Evolutionary conservation across 2,888 invertebrate genomes (phyloP).

Genomic region (Xestia ashworthii): DNA sequence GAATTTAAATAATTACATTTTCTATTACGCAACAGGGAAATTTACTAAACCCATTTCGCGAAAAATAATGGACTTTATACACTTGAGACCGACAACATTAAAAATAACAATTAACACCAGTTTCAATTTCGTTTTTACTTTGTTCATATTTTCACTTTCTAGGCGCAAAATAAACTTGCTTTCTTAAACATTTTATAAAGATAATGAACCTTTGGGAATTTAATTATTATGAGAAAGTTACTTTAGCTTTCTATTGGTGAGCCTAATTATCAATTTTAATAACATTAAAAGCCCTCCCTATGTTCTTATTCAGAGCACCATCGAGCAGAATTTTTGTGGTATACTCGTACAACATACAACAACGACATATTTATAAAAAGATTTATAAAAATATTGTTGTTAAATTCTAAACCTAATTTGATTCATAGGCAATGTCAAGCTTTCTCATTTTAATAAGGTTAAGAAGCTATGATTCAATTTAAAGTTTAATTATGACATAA

Average conservation of each 20-base stretch:
- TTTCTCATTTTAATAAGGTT: background rate
- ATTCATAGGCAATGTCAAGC: slow-evolving; percentile 4
- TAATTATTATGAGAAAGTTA: slow-evolving; percentile 53
- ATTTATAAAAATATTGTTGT: slow-evolving; percentile 18
- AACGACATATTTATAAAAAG: no score
- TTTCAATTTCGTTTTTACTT: slow-evolving; percentile 47
- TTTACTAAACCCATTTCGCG: slow-evolving; percentile 39
- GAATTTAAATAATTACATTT: slow-evolving; percentile 52
- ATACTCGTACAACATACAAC: no score
- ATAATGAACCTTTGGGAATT: slow-evolving; percentile 46
- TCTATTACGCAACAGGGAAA: slow-evolving; percentile 34
- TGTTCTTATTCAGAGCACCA: slow-evolving; percentile 11
- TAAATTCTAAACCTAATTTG: slow-evolving; percentile 17
- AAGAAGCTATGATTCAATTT: background rate
- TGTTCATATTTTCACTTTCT: slow-evolving; percentile 39
- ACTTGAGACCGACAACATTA: slow-evolving; percentile 43
- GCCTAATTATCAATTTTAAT: slow-evolving; percentile 54
- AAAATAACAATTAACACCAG: slow-evolving; percentile 48
- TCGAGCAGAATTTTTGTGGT: slow-evolving; percentile 3
- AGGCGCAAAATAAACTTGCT: slow-evolving; percentile 43
- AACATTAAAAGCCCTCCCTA: slow-evolving; percentile 28
- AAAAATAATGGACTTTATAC: slow-evolving; percentile 46
- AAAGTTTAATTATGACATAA: slow-evolving; percentile 10
- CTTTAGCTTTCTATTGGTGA: slow-evolving; percentile 27
- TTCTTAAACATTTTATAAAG: slow-evolving; percentile 35